These are phyloP conservation scores for Crotophaga sulcirostris DNA, from an alignment of 2,113 vertebrate species.

Conservation along the genomic window DNA sequence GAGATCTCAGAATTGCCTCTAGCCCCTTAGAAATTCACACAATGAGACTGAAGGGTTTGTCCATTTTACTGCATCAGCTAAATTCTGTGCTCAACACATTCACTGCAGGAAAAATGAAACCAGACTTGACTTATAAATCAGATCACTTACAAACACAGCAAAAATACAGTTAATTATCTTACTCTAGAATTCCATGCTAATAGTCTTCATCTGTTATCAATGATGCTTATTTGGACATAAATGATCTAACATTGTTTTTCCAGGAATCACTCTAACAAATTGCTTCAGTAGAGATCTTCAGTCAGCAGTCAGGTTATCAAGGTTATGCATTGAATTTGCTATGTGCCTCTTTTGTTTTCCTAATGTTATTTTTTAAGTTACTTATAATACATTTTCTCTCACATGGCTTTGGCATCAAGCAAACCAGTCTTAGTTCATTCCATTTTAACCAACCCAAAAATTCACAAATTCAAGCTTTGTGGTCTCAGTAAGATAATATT, in stretches of 20 bases:
- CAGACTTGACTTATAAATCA: background rate
- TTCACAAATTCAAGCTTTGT: background rate
- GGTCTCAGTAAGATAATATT: background rate
- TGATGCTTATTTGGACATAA: background rate
- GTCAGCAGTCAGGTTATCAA: background rate
- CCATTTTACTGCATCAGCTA: constrained; percentile 1
- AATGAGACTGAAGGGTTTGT: background rate
- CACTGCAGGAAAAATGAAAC: background rate
- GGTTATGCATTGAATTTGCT: background rate
- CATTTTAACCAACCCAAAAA: background rate
- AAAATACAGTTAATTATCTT: background rate
- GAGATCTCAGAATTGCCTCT: background rate
- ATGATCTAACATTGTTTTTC: background rate
- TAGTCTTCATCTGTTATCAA: background rate
- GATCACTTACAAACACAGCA: background rate
- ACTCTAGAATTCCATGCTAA: background rate
- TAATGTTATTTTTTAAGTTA: background rate
- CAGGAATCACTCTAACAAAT: background rate
- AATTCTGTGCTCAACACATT: background rate
- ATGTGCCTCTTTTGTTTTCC: background rate
- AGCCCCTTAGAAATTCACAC: background rate
- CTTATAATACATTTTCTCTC: background rate
- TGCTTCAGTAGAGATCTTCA: background rate
- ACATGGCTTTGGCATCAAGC: background rate
- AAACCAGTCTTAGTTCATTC: background rate